These are phyloP conservation scores for Ctenosaura bakeri DNA, from an alignment of 2,797 vertebrate species.

Conservation along the genomic window DNA sequence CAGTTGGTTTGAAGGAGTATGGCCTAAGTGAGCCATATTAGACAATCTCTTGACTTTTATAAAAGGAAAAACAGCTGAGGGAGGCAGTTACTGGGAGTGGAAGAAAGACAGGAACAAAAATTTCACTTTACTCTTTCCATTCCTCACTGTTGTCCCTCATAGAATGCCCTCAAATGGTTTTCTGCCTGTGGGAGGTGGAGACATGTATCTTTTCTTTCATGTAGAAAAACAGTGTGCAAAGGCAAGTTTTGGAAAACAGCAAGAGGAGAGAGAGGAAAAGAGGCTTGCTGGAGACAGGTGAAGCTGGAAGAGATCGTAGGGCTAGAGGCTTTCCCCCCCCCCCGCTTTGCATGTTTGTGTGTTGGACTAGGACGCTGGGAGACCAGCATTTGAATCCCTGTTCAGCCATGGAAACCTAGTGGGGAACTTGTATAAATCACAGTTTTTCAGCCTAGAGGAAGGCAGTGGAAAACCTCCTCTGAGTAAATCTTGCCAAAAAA, in stretches of 20 bases:
- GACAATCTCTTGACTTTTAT: not conserved
- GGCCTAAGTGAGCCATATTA: too few relatives aligned
- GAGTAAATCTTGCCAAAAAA: too few relatives aligned
- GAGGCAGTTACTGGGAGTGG: not conserved
- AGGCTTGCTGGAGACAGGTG: not conserved
- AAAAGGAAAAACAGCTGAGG: not conserved
- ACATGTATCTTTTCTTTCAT: not conserved
- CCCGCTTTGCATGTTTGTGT: not conserved
- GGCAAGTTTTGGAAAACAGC: constrained; percentile 17
- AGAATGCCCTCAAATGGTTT: not conserved
- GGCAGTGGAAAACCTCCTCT: too few relatives aligned
- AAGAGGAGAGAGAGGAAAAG: not conserved
- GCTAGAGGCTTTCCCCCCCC: not conserved
- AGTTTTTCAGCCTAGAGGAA: too few relatives aligned
- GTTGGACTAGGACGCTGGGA: too few relatives aligned
- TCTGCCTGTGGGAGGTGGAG: not conserved
- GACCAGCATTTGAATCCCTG: too few relatives aligned
- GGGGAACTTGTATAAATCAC: too few relatives aligned
- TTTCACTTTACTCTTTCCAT: not conserved
- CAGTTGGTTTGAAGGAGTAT: not conserved
- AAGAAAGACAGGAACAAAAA: constrained; percentile 46
- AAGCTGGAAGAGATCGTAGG: not conserved
- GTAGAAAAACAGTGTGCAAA: not conserved
- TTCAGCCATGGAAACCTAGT: too few relatives aligned
- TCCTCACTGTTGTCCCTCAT: not conserved